phyloP scores from a whole-genome alignment of 2,113 vertebrate genomes.

The Limanda limanda region DNA sequence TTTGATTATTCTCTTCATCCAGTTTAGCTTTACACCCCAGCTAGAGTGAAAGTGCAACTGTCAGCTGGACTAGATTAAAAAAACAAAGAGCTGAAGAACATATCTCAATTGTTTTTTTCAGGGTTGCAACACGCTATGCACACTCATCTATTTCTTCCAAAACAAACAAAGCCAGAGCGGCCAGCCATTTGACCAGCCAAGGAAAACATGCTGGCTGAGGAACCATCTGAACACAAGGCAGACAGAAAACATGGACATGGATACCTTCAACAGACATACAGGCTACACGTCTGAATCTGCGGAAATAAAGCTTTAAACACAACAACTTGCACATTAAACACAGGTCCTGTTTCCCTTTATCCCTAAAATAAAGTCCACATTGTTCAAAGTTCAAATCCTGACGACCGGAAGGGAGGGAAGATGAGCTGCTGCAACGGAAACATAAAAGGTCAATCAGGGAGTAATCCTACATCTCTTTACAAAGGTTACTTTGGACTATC shows the following conservation, averaged over 20 bases:
- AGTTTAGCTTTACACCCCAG: not conserved
- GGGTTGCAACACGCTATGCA: constrained; percentile 24
- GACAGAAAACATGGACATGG: constrained; percentile 17
- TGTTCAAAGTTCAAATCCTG: constrained; percentile 56
- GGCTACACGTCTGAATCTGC: not conserved
- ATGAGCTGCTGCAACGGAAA: constrained; percentile 40
- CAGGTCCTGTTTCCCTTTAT: not conserved
- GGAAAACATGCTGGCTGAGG: constrained; percentile 18
- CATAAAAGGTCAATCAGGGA: constrained; percentile 37
- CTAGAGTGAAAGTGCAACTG: not conserved
- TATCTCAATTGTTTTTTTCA: constrained; percentile 11
- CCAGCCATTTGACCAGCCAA: constrained; percentile 31
- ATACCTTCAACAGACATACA: constrained; percentile 6
- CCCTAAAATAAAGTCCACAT: constrained; percentile 3
- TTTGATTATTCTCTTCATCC: not conserved
- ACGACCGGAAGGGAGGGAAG: constrained; percentile 56
- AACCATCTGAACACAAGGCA: constrained; percentile 10
- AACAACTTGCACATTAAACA: not conserved
- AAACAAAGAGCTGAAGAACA: constrained; percentile 1
- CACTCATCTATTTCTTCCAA: constrained; percentile 47
- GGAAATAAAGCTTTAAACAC: not conserved
- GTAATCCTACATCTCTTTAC: constrained; percentile 27
- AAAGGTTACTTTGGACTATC: constrained; percentile 34
- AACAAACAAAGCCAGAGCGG: constrained; percentile 43
- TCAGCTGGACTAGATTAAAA: not conserved